Evolutionary conservation across 2,888 invertebrate species (phyloP).

Genomic region (Ormyrus rosae): DNA sequence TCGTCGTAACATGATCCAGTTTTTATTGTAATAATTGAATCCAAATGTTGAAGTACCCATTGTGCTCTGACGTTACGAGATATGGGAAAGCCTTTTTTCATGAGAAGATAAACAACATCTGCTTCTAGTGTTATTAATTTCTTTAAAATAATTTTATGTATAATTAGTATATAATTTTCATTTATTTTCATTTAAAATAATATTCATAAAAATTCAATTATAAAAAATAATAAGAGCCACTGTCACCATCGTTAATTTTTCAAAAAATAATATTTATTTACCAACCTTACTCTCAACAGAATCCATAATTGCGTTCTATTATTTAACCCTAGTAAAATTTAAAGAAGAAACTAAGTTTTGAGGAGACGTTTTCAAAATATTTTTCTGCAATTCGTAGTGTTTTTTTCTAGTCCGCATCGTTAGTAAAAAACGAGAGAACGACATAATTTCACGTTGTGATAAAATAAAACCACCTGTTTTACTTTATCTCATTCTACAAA

Average conservation of each 20-base stretch:
- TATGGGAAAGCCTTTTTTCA: conserved; percentile 84
- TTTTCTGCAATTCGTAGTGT: background rate
- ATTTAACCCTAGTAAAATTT: conserved; percentile 13
- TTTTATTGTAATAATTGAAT: conserved; percentile 78
- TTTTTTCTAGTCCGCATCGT: background rate
- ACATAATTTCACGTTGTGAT: conserved; percentile 25
- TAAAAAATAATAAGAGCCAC: background rate
- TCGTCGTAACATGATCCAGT: conserved; percentile 71
- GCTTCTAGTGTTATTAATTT: conserved; percentile 78
- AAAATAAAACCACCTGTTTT: background rate
- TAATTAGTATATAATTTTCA: background rate
- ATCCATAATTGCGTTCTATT: conserved; percentile 58
- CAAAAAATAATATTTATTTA: conserved; percentile 6
- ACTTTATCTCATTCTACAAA: background rate
- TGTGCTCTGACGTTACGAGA: conserved; percentile 85
- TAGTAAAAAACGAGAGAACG: conserved; percentile 8
- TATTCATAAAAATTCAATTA: background rate
- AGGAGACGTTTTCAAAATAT: conserved; percentile 17
- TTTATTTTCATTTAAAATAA: background rate
- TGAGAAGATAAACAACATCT: conserved; percentile 81
- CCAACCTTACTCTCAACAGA: conserved; percentile 61
- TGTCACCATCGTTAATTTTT: background rate
- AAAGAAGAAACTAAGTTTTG: conserved; percentile 18
- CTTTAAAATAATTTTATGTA: conserved; percentile 59
- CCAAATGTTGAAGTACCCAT: conserved; percentile 85